Evolutionary conservation across 2,888 invertebrate species (phyloP).

Genomic region (Athripsodes cinereus): DNA sequence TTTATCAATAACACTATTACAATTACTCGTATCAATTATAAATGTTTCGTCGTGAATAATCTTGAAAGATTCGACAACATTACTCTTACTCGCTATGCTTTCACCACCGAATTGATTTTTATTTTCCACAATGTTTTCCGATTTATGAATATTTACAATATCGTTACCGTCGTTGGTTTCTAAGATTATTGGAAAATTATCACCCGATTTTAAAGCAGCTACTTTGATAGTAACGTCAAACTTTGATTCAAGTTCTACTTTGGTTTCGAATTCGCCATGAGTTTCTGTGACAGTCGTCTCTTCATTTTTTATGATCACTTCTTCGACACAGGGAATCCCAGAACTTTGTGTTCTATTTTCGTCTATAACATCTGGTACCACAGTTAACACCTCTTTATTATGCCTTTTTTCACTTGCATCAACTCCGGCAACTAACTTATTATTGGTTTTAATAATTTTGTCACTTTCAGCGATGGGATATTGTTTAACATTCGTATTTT

Average conservation of each 20-base stretch:
- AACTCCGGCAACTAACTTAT: neutral
- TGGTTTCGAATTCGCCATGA: slow-evolving; percentile 38
- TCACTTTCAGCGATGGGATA: no score
- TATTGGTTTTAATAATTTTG: neutral
- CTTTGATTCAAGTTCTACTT: slow-evolving; percentile 46
- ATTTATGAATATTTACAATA: neutral
- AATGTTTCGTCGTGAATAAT: neutral
- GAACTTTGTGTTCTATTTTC: neutral
- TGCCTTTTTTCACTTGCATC: neutral
- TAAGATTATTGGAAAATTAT: slow-evolving; percentile 15
- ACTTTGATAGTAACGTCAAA: slow-evolving; percentile 53
- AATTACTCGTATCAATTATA: slow-evolving; percentile 3
- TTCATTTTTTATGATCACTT: neutral
- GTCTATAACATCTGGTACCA: neutral
- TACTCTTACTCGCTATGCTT: neutral
- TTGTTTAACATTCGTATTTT: no score
- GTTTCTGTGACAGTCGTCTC: neutral
- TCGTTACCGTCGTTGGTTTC: slow-evolving; percentile 15
- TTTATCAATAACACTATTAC: neutral
- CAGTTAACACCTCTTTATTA: no score
- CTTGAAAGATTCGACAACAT: neutral
- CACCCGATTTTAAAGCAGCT: slow-evolving; percentile 41
- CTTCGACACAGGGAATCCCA: no score
- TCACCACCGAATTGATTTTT: no score
- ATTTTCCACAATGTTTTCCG: neutral